These are phyloP conservation scores for Microcebus lehilahytsara DNA, from an alignment of 2,113 vertebrate species.

Conservation along the genomic window DNA sequence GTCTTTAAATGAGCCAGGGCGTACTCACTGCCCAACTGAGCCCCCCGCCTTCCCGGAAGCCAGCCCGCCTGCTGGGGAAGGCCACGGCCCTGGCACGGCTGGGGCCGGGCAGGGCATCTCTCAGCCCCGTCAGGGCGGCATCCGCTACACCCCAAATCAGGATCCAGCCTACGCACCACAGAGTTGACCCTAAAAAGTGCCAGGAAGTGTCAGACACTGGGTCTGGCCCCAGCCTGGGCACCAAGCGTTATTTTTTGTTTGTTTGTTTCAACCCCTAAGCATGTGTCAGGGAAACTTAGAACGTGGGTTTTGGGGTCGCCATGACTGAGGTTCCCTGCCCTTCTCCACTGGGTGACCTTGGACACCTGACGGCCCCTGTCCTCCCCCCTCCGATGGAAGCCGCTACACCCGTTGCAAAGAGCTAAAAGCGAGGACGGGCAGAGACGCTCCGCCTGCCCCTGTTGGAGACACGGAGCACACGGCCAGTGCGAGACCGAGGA, in stretches of 20 bases:
- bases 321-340: not conserved
- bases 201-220: rapidly evolving
- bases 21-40: not conserved
- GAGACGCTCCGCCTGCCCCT: rapidly evolving
- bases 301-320: not conserved
- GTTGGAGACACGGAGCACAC: rapidly evolving
- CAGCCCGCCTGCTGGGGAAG: not conserved
- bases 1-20: not conserved
- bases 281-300: not conserved
- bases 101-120: rapidly evolving
- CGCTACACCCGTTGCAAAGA: rapidly evolving
- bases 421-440: rapidly evolving
- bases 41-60: not conserved
- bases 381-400: not conserved
- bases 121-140: rapidly evolving
- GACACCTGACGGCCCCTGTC: too few relatives aligned
- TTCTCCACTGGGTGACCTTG: not conserved
- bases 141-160: rapidly evolving
- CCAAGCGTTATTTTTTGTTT: not conserved
- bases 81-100: rapidly evolving
- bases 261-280: not conserved
- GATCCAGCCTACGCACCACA: rapidly evolving
- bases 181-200: rapidly evolving
- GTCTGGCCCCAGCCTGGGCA: not conserved
- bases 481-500: not conserved